Evolutionary conservation across 1,140 invertebrate species (phyloP), one percentile per base, ranked within the genome.

Genomic region (Luehdorfia chinensis): DNA sequence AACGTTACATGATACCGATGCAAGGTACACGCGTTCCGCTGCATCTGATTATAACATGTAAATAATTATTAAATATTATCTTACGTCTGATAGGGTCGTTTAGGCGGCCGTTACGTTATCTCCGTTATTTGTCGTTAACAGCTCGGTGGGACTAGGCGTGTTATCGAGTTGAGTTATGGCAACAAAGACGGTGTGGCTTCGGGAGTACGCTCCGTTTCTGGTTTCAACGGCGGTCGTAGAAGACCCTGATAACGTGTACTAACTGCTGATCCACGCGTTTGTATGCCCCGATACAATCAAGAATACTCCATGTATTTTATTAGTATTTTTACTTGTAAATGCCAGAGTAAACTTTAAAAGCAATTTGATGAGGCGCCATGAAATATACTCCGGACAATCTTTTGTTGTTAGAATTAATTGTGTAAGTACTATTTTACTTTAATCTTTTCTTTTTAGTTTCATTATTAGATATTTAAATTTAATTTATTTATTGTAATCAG

Each of bases 61-160:
- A 66, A 73, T 84, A 81, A 81, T 84, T 84, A 84, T 84, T 81
- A 81, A 81, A 84, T 79, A 84, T 79, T 84, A 81, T 81, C 75
- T 61, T 70, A 72, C 60, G 66, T 56, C 62, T 71, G 80, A 81
- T 79, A 79, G 71, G 72, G 65, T 75, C 77, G 72, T 79, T 81
- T 79, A 80, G 76, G 69, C 70, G 75, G 60, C 69, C 75, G 70
- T 78, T 70, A 61, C 50, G 65, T 76, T 84, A 84, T 84, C 80
- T 76, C 28, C 37, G 72, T 77, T 80, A 81, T 84, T 84, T 81
- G 80, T 84, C 75, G 75, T 72, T 77, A 71, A 77, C 77, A 74
- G 67, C 76, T 74, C 63, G 44, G 66, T 59, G 56, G 65, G 66
- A 56, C 59, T 60, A 58, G 54, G 51, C 41, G 59, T 55, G 66